Evolutionary conservation across 1,140 invertebrate genomes (phyloP), one percentile per base, ranked within the genome.

Genomic region (Adelges cooleyi): DNA sequence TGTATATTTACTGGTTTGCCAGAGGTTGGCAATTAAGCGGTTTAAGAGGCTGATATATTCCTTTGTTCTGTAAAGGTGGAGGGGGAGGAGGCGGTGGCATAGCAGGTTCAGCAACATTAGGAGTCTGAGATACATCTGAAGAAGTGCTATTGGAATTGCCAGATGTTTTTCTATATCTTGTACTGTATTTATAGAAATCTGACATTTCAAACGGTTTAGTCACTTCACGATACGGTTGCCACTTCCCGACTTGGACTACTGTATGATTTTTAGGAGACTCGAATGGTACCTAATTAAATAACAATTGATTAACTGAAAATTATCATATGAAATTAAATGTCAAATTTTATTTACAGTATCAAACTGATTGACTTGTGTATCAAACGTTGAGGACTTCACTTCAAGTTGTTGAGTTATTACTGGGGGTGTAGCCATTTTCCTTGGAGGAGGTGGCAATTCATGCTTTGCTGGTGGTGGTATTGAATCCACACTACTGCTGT

Each of bases 151-250:
- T 48, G 29, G 42, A 48, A 62, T 48, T 48, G 13, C 2, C 25
- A 27, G 56, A 15, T 48, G 56, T 72, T 76, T 78, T 79, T 20
- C 90, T 81, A 74, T 87, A 92, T 72, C 93, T 93, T 25, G 90
- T 92, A 51, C 92, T 95, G 73, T 97, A 97, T 76, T 96, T 95
- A 76, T 95, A 97, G 77, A 95, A 95, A 74, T 97, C 93, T 0
- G 91, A 87, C 86, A 95, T 93, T 78, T 95, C 92, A 76, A 94
- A 97, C 13, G 92, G 92, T 74, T 97, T 96, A 0, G 89, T 90
- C 33, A 92, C 87, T 78, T 96, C 92, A 69, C 89, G 84, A 72
- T 94, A 95, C 0, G 91, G 90, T 71, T 92, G 90, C 76, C 87
- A 92, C 68, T 89, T 89, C 22, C 89, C 90, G 33, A 87, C 83